A percentile compares a stretch with the other conserved stretches of the same genome.
Conservation (phyloP, 92 coral and sea anemone genomes). For the Parazoanthus atlanticus region DNA sequence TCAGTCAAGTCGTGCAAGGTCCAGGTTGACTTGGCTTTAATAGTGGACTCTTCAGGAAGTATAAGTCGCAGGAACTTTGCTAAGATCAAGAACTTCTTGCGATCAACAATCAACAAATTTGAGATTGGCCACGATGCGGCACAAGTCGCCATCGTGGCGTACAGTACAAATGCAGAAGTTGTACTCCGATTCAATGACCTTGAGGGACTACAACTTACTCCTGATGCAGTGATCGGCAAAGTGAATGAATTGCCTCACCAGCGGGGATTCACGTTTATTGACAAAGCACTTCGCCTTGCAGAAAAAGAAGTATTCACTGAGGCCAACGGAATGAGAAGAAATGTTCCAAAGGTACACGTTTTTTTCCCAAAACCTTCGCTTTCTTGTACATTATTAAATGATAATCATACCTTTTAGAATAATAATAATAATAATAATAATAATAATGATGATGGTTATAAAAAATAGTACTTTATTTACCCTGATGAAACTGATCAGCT, state of each 20-base stretch:
- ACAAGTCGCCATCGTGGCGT: constrained; percentile 22
- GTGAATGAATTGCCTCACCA: constrained; percentile 22
- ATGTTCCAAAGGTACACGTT: constrained; percentile 6
- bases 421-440: too few relatives aligned
- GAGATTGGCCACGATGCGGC: constrained; percentile 4
- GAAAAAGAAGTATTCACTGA: constrained; percentile 14
- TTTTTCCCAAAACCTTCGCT: not conserved
- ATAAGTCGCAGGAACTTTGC: constrained; percentile 36
- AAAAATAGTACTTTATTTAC: too few relatives aligned
- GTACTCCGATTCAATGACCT: constrained; percentile 28
- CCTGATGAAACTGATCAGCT: too few relatives aligned
- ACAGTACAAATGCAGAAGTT: constrained; percentile 13
- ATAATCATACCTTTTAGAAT: not conserved
- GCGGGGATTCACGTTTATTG: constrained; percentile 30
- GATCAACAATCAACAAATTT: constrained; percentile 26
- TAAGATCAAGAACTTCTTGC: constrained; percentile 19
- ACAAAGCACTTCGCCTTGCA: constrained; percentile 34
- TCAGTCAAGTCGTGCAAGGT: constrained; percentile 25
- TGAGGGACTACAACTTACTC: not conserved
- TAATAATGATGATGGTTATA: too few relatives aligned
- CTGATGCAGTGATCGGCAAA: constrained; percentile 19
- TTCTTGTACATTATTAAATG: not conserved
- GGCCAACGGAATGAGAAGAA: constrained; percentile 33
- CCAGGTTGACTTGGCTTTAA: constrained; percentile 1
- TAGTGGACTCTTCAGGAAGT: constrained; percentile 35